Base-by-base conservation (phyloP, 2,797 vertebrate species). In the Aulostomus chinensis region DNA sequence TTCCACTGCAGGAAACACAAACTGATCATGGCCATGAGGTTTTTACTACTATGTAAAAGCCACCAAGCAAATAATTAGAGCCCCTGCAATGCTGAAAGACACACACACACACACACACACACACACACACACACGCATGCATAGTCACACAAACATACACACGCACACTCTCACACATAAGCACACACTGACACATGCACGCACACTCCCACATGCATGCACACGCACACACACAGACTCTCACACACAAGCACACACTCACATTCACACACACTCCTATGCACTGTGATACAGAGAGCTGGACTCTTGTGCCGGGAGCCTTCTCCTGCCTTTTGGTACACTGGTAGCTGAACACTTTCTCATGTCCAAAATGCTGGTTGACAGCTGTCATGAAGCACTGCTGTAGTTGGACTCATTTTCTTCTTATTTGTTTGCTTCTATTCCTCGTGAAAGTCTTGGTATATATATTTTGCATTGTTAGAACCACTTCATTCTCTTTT, bases 21-120 rank as follows among this genome's bases (percentile, higher is more conserved):
- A 26, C 12, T 42, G 22, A 45, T 4, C 22, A 24, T 8, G 22
- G 8, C 22, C 22, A 8, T 8, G 4, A 24, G 22, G 22, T 4
- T 8, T 24, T 8, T 24, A 8, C 22, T 24, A 4, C 8, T 24
- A 8, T 24, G 22, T 24, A 4, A 8, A 8, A 24, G 22, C 8
- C 22, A 24, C 22, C 7, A 11, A 11, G 55, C 28, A 18, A 41
- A 36, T 36, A 24, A 13, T 43, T 40, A 15, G 42, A 68, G 57
- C 45, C 72, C 40, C 40, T 69, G 47, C 49, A 66, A 83, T 78
- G 80, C 80, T 88, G 83, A 78, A 80, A 70, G 65, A 75, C 50
- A 73, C 46, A 49, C 17, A 49, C n/a, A n/a, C n/a, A n/a, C n/a
- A n/a, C n/a, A n/a, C n/a, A n/a, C n/a, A n/a, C n/a, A n/a, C n/a